A percentile compares a stretch with the other conserved stretches of the same genome.
Evolutionary conservation across 2,797 vertebrate genomes (phyloP).

Genomic region (Acanthopagrus latus): DNA sequence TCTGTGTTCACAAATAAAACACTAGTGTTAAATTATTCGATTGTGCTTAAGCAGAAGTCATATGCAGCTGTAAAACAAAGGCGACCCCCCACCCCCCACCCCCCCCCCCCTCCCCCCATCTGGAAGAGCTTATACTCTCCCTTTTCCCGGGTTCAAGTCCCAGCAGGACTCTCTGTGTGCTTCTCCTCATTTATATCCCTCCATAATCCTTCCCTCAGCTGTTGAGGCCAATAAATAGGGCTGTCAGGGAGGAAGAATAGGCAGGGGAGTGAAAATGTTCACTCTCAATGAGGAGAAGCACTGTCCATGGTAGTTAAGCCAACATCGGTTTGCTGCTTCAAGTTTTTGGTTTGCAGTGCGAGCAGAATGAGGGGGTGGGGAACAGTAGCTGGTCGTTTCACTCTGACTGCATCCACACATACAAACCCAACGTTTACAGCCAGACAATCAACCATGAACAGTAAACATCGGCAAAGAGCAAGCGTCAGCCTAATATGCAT

Average conservation of each 20-base stretch:
- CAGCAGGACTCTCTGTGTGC: conserved; percentile 58
- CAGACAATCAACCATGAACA: conserved; percentile 53
- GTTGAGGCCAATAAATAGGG: conserved; percentile 58
- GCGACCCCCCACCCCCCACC: too few relatives aligned
- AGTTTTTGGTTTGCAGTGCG: conserved; percentile 21
- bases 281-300: conserved; percentile 32
- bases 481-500: conserved; percentile 55
- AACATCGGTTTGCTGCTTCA: conserved; percentile 24
- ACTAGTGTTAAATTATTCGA: background rate
- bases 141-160: conserved; percentile 45
- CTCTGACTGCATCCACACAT: conserved; percentile 13
- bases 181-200: conserved; percentile 62
- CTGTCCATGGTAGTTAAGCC: conserved; percentile 31
- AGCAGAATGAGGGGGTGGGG: background rate
- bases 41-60: conserved; percentile 17
- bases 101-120: conserved; percentile 37
- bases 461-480: conserved; percentile 59
- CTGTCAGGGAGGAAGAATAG: conserved; percentile 50
- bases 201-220: conserved; percentile 68
- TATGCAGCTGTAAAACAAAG: conserved; percentile 35
- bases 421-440: conserved; percentile 27
- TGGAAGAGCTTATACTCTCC: conserved; percentile 39
- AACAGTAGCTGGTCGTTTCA: background rate
- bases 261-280: conserved; percentile 40
- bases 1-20: background rate